Evolutionary conservation across 2,888 invertebrate genomes (phyloP).

Genomic region (Ephialtes manifestator): DNA sequence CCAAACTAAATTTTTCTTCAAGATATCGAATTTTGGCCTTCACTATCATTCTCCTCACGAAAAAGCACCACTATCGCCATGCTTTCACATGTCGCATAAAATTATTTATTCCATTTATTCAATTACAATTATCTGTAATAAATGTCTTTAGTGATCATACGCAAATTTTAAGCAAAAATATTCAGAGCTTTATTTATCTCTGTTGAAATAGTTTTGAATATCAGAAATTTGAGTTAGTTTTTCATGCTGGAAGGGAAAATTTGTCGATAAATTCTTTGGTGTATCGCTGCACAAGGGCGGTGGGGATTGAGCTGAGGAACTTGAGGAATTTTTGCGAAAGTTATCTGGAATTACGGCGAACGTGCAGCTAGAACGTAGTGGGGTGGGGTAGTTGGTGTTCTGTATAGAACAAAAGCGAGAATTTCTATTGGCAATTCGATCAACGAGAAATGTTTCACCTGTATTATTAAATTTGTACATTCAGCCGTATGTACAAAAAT

Average conservation of each 20-base stretch:
- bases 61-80: no score
- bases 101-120: no score
- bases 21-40: no score
- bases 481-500: background rate
- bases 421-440: conserved; percentile 48
- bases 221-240: background rate
- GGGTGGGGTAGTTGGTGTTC: conserved; percentile 5
- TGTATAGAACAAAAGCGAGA: background rate
- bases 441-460: conserved; percentile 25
- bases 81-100: no score
- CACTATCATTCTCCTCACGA: no score
- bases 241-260: conserved; percentile 14
- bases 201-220: background rate
- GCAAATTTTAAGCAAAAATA: background rate
- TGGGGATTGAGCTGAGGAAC: conserved; percentile 29
- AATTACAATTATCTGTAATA: no score
- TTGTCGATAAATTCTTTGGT: conserved; percentile 60
- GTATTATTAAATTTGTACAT: conserved; percentile 15
- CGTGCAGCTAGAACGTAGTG: background rate
- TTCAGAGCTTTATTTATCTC: background rate
- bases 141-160: background rate
- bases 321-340: conserved; percentile 46
- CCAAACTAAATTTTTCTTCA: no score
- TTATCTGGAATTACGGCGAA: conserved; percentile 39
- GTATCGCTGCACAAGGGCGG: background rate